A percentile compares a stretch with the other conserved stretches of the same genome.
Evolutionary conservation across 2,888 invertebrate genomes (phyloP).

Genomic region (Drosophila tanythrix): DNA sequence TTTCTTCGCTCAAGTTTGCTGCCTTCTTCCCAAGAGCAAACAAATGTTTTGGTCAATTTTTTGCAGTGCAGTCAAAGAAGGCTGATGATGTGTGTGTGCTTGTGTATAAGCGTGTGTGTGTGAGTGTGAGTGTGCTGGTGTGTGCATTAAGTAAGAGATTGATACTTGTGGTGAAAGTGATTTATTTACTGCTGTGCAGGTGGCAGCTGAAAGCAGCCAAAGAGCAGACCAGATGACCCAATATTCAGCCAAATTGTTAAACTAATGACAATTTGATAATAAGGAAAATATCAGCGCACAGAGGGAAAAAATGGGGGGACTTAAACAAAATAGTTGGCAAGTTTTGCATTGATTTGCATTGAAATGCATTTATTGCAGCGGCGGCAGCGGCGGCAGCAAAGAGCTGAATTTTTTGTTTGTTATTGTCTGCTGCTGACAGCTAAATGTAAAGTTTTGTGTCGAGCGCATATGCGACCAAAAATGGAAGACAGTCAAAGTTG

Average conservation of each 20-base stretch:
- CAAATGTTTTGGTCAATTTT: background rate
- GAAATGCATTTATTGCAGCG: conserved; percentile 52
- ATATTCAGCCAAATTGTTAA: conserved; percentile 70
- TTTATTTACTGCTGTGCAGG: conserved; percentile 69
- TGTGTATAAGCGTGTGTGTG: conserved; percentile 22
- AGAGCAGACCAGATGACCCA: conserved; percentile 55
- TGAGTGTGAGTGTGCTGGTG: background rate
- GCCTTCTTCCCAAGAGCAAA: background rate
- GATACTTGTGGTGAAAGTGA: conserved; percentile 79
- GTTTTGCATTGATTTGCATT: conserved; percentile 62
- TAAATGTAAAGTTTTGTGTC: conserved; percentile 66
- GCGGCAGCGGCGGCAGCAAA: conserved; percentile 2
- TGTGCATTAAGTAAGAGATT: conserved; percentile 66
- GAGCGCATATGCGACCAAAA: conserved; percentile 67
- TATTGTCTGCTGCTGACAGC: conserved; percentile 56
- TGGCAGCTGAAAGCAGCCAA: conserved; percentile 28
- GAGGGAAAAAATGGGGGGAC: background rate
- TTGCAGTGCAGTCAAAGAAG: conserved; percentile 17
- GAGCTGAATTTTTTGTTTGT: background rate
- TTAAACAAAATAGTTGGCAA: conserved; percentile 9
- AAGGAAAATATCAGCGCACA: conserved; percentile 45
- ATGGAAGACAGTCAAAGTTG: conserved; percentile 43
- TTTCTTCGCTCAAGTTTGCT: background rate
- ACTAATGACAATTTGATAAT: conserved; percentile 78
- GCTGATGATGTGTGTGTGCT: conserved; percentile 14